phyloP scores from a whole-genome alignment of 2,113 vertebrate species.

The Spea bombifrons region DNA sequence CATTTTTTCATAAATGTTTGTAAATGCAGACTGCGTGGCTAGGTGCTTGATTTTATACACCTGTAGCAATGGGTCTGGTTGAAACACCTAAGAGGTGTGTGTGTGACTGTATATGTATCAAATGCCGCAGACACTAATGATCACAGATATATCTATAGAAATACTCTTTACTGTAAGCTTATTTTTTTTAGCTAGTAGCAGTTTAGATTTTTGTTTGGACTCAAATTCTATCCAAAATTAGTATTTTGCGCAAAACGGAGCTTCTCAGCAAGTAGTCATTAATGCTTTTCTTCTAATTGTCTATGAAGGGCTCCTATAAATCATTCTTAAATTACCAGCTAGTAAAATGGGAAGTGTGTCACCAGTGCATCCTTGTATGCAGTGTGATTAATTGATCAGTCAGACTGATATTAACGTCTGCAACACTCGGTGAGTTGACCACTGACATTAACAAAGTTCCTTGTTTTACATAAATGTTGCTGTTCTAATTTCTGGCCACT shows the following conservation, averaged over 20 bases:
- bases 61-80: too few species aligned
- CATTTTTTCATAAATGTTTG: too few species aligned
- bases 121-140: too few species aligned
- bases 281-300: slow-evolving; percentile 43
- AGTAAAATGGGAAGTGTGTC: slow-evolving; percentile 30
- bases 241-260: background rate
- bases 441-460: slow-evolving; percentile 41
- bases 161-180: too few species aligned
- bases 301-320: slow-evolving; percentile 39
- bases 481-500: background rate
- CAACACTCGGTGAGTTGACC: slow-evolving; percentile 39
- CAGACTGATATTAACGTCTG: slow-evolving; percentile 39
- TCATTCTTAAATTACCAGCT: slow-evolving; percentile 39
- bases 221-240: background rate
- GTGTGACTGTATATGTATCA: too few species aligned
- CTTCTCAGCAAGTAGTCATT: slow-evolving; percentile 12
- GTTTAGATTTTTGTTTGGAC: background rate
- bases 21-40: too few species aligned
- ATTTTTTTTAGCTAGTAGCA: too few species aligned
- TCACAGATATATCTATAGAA: too few species aligned
- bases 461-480: slow-evolving; percentile 24
- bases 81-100: too few species aligned
- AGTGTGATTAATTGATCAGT: slow-evolving; percentile 45
- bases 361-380: slow-evolving; percentile 43
- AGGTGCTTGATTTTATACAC: too few species aligned